These are phyloP conservation scores for Mimas tiliae DNA, from an alignment of 2,888 invertebrate genomes.

Conservation along the genomic window DNA sequence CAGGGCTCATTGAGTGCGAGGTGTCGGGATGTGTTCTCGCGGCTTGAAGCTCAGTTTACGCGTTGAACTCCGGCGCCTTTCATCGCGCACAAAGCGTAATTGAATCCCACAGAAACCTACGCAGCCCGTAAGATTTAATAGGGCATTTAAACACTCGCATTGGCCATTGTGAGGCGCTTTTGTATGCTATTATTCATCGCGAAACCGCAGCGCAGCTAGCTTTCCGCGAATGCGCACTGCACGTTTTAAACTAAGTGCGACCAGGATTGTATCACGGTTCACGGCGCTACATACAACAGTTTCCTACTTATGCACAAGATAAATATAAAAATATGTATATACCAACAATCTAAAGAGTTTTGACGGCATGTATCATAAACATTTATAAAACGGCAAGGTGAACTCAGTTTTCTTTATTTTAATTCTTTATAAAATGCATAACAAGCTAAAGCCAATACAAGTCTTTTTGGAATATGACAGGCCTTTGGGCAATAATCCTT, in stretches of 20 bases:
- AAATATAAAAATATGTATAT: slow-evolving; percentile 33
- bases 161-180: slow-evolving; percentile 81
- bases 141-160: slow-evolving; percentile 85
- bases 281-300: slow-evolving; percentile 31
- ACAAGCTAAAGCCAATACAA: slow-evolving; percentile 51
- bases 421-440: slow-evolving; percentile 28
- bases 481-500: slow-evolving; percentile 50
- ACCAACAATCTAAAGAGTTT: background rate
- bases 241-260: slow-evolving; percentile 37
- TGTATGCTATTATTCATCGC: slow-evolving; percentile 82
- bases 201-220: slow-evolving; percentile 70
- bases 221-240: slow-evolving; percentile 70
- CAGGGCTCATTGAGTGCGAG: slow-evolving; percentile 81
- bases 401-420: background rate
- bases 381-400: background rate
- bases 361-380: background rate
- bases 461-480: slow-evolving; percentile 55
- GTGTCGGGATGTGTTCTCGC: slow-evolving; percentile 82
- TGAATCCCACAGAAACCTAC: slow-evolving; percentile 84
- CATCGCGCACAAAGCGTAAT: slow-evolving; percentile 83
- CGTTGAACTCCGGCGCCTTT: slow-evolving; percentile 79
- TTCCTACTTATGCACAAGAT: slow-evolving; percentile 45
- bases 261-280: slow-evolving; percentile 54
- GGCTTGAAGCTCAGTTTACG: slow-evolving; percentile 79
- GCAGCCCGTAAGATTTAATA: slow-evolving; percentile 83